Percentiles rank a stretch among this genome's conserved stretches.
phyloP scores from a whole-genome alignment of 2,888 invertebrate genomes.

The Parthenolecanium corni region DNA sequence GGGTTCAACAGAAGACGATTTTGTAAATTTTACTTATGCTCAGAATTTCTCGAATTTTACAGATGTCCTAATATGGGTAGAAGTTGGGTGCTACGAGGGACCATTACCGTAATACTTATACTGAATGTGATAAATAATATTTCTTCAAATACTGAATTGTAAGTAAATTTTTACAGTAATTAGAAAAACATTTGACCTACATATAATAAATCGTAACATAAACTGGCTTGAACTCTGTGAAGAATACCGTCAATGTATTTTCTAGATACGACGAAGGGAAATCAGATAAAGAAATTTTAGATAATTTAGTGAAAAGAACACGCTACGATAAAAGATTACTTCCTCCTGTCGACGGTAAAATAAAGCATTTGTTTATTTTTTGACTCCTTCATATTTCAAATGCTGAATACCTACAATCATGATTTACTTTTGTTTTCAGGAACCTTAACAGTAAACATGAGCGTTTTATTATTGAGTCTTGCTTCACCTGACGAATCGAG shows the following conservation, averaged over 20 bases:
- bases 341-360: slow-evolving; percentile 73
- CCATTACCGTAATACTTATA: slow-evolving; percentile 8
- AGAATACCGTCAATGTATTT: slow-evolving; percentile 36
- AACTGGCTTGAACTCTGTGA: too few species aligned
- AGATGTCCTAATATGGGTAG: slow-evolving; percentile 29
- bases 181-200: too few species aligned
- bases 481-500: slow-evolving; percentile 93
- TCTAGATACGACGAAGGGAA: slow-evolving; percentile 79
- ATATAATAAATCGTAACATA: too few species aligned
- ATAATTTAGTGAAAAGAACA: slow-evolving; percentile 72
- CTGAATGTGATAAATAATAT: slow-evolving; percentile 15
- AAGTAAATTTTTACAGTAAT: slow-evolving; percentile 2
- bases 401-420: too few species aligned
- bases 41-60: neutral
- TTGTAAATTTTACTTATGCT: too few species aligned
- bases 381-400: too few species aligned
- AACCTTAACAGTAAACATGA: slow-evolving; percentile 84
- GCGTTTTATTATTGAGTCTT: slow-evolving; percentile 82
- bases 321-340: slow-evolving; percentile 87
- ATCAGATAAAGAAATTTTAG: slow-evolving; percentile 85
- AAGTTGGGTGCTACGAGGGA: slow-evolving; percentile 23
- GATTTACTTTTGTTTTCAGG: slow-evolving; percentile 48
- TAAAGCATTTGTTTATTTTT: neutral
- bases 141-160: slow-evolving; percentile 7
- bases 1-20: too few species aligned